A percentile compares a stretch with the other conserved stretches of the same genome.
Conservation (phyloP, 2,113 vertebrate genomes). For the Centrocercus urophasianus region DNA sequence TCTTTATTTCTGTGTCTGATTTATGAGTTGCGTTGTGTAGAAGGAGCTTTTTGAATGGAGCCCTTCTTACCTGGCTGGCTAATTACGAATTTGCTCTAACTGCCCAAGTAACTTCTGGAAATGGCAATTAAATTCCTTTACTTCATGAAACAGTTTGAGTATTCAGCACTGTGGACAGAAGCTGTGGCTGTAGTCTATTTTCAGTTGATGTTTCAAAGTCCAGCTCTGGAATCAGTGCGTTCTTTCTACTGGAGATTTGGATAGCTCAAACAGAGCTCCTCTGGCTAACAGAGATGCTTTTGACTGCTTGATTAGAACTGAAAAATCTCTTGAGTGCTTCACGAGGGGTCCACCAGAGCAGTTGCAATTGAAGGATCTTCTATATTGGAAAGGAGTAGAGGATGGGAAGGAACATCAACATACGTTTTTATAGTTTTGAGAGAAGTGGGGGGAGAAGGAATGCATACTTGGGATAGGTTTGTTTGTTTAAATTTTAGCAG, state of each 20-base stretch:
- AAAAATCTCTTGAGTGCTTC: neutral
- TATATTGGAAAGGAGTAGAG: neutral
- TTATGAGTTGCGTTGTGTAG: slow-evolving; percentile 27
- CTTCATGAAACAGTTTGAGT: slow-evolving; percentile 30
- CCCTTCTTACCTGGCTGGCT: slow-evolving; percentile 48
- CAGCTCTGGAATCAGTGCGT: slow-evolving; percentile 30
- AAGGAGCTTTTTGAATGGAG: slow-evolving; percentile 30
- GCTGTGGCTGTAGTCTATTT: slow-evolving; percentile 27
- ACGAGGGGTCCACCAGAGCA: neutral
- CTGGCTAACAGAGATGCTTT: slow-evolving; percentile 44
- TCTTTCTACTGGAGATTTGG: slow-evolving; percentile 22
- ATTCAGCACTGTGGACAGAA: slow-evolving; percentile 72
- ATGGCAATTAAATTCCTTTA: slow-evolving; percentile 54
- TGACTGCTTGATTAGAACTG: slow-evolving; percentile 25
- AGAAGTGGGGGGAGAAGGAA: neutral
- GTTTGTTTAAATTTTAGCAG: neutral
- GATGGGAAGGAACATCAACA: neutral
- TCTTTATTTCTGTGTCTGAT: slow-evolving; percentile 20
- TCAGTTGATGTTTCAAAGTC: slow-evolving; percentile 23
- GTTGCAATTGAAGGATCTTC: neutral
- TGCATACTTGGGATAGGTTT: neutral
- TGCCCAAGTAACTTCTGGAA: slow-evolving; percentile 66
- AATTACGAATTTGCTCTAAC: slow-evolving; percentile 44
- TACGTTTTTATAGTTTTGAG: neutral
- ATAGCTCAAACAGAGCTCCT: slow-evolving; percentile 6